Evolutionary conservation across 2,888 invertebrate genomes (phyloP).

Genomic region (Nysson spinosus): DNA sequence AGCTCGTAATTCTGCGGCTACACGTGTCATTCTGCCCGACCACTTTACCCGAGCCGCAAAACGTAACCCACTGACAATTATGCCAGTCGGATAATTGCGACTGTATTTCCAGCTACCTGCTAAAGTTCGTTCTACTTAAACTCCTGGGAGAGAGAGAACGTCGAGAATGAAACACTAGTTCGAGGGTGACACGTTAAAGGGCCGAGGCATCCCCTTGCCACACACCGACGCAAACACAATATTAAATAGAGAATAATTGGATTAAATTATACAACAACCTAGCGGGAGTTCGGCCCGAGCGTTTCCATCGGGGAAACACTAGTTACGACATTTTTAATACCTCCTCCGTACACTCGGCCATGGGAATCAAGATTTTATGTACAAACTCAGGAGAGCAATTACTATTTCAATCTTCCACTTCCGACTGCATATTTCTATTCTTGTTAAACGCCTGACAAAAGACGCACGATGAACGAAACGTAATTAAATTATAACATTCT

Average conservation of each 20-base stretch:
- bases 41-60: background rate
- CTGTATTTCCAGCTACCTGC: slow-evolving; percentile 18
- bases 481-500: background rate
- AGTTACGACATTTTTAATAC: too few relatives aligned
- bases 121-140: slow-evolving; percentile 5
- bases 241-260: slow-evolving; percentile 26
- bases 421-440: background rate
- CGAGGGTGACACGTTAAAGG: background rate
- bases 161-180: background rate
- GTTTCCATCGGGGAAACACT: too few relatives aligned
- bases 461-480: background rate
- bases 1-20: slow-evolving; percentile 29
- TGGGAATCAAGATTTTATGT: too few relatives aligned
- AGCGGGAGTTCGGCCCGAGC: background rate
- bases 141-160: background rate
- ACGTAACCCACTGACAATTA: background rate
- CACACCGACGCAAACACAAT: slow-evolving; percentile 27
- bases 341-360: too few relatives aligned
- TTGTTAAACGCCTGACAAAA: too few relatives aligned
- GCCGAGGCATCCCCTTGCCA: background rate
- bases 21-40: slow-evolving; percentile 22
- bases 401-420: slow-evolving; percentile 14
- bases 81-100: background rate
- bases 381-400: too few relatives aligned
- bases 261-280: slow-evolving; percentile 14